Evolutionary conservation across 2,888 invertebrate species (phyloP).

Genomic region (Aleiodes leptofemur): DNA sequence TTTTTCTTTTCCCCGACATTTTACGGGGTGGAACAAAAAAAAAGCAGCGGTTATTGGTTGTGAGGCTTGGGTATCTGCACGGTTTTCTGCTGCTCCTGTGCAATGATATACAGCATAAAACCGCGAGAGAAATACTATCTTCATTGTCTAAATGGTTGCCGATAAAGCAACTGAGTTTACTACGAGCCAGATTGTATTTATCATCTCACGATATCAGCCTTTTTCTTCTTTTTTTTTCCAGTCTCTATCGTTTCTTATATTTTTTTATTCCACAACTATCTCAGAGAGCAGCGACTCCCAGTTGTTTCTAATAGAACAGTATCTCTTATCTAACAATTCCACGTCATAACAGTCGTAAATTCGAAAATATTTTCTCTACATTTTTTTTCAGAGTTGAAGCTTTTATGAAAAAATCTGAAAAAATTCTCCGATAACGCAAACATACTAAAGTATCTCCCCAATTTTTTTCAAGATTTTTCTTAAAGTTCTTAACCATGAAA

Average conservation of each 20-base stretch:
- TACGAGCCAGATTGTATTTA: conserved; percentile 71
- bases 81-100: conserved; percentile 41
- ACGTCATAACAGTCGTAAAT: conserved; percentile 4
- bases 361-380: no score
- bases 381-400: no score
- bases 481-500: no score
- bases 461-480: no score
- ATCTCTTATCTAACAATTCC: conserved; percentile 36
- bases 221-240: not conserved
- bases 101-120: conserved; percentile 67
- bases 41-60: conserved; percentile 61
- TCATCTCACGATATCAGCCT: conserved; percentile 63
- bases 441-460: no score
- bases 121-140: conserved; percentile 71
- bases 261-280: no score
- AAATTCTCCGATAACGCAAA: no score
- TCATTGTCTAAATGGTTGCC: conserved; percentile 72
- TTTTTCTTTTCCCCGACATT: conserved; percentile 28
- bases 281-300: not conserved
- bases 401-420: no score
- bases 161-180: conserved; percentile 71
- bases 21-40: conserved; percentile 27
- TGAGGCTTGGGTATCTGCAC: conserved; percentile 39
- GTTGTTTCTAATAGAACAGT: conserved; percentile 36
- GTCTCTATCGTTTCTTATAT: not conserved